Evolutionary conservation across 2,797 vertebrate species (phyloP).

Genomic region (Sebastes itinus): DNA sequence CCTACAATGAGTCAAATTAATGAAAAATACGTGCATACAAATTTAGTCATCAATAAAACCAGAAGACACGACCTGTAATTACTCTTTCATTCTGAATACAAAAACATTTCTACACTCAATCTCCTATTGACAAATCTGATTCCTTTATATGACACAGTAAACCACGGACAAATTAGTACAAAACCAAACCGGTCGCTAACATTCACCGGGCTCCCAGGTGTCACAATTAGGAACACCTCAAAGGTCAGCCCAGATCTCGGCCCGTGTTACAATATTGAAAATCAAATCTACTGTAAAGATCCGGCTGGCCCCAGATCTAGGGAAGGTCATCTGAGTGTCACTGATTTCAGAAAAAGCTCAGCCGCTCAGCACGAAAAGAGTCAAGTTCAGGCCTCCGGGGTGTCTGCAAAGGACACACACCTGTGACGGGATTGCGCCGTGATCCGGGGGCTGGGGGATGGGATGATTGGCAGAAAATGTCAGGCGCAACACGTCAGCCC

Average conservation of each 20-base stretch:
- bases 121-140: constrained; percentile 63
- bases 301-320: constrained; percentile 32
- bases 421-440: constrained; percentile 53
- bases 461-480: constrained; percentile 76
- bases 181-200: constrained; percentile 22
- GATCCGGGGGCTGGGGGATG: not conserved
- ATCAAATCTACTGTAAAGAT: constrained; percentile 76
- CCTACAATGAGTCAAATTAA: not conserved
- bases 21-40: constrained; percentile 1
- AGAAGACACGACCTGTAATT: constrained; percentile 37
- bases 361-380: constrained; percentile 14
- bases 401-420: constrained; percentile 69
- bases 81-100: constrained; percentile 45
- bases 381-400: constrained; percentile 51
- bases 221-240: constrained; percentile 72
- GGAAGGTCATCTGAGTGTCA: constrained; percentile 54
- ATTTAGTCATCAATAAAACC: constrained; percentile 28
- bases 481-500: constrained; percentile 51
- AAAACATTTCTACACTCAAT: constrained; percentile 51
- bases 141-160: constrained; percentile 45
- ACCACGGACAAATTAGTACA: constrained; percentile 39
- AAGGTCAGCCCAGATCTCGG: constrained; percentile 71
- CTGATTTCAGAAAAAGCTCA: constrained; percentile 44
- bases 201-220: constrained; percentile 64
- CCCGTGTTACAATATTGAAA: constrained; percentile 68